Evolutionary conservation across 2,113 vertebrate species (phyloP), one percentile per base, ranked within the genome.

Genomic region (Cryptotis parvus): DNA sequence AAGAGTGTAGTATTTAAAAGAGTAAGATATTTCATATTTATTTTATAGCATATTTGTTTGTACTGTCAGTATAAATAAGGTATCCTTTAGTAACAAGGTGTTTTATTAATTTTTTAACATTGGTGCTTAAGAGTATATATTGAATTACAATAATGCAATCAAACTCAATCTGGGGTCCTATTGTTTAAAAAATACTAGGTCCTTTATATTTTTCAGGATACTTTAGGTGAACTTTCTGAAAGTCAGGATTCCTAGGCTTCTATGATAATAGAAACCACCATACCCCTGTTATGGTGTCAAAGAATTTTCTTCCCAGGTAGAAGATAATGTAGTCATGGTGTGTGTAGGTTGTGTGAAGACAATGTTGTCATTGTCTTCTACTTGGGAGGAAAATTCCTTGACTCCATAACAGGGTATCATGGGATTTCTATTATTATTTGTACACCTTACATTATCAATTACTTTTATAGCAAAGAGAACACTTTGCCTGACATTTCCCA

Each of bases 51-150:
- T 45, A 45, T 45, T 45, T 45, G 11, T 49, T 31, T 65, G 27
- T 65, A 58, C 63, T 31, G 27, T 65, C 63, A 31, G 63, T 27
- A 7, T 12, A 65, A 58, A 58, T 24, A 68, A 66, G 26, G 31
- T 61, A 58, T 93, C 3, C 37, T 72, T 91, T 82, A 75, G 76
- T 58, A 55, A 85, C 1, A 92, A 49, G 69, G 33, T 61, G 39
- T 2, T 0, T 0, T 31, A n/a, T 75, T 66, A 1, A 35, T 79
- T 18, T 49, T 58, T 58, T 22, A 24, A 24, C 7, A 58, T 58
- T 58, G 75, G 7, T 78, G 6, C 41, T 91, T 63, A 61, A 65
- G 87, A 88, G 43, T 29, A 8, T 37, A 58, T 63, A 22, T 76
- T 66, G 29, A 91, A 65, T 6, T 66, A 4, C 61, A 58, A 85